Evolutionary conservation across 2,797 vertebrate genomes (phyloP), one percentile per base, ranked within the genome.

Genomic region (Microctenopoma stevenorrisi): DNA sequence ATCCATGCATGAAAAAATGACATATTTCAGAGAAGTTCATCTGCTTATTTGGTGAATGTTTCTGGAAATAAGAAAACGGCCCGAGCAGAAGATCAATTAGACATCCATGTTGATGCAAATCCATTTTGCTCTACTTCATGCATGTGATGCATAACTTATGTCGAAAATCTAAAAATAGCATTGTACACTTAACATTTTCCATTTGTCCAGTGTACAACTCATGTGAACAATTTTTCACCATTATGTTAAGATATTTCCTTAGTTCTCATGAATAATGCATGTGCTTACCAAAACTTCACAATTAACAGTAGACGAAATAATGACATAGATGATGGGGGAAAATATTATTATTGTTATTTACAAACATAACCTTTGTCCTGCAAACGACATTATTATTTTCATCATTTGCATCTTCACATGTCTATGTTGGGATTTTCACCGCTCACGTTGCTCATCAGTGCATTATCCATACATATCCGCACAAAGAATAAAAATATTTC

Each of bases 81-180:
- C 22, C 48, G 60, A 82, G 46, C 25, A 25, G 26, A 55, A 53
- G 48, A 42, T 73, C 79, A 80, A 78, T 83, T 60, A 81, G 47
- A 66, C 15, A 22, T n/a, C 47, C 37, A 35, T 38, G 37, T 55
- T 49, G 50, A 28, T 76, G 52, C 38, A 82, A 68, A 70, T 64
- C 42, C 52, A 78, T 82, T 75, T 66, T 25, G 26, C 59, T 67
- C 14, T 11, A 14, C 25, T 25, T 79, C 51, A 68, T 62, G 22
- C 15, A 52, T 46, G 15, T 73, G 55, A 63, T 64, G 48, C 60
- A 74, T 49, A 40, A 61, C 25, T 43, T 74, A 25, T 73, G 52
- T 15, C 57, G 50, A 73, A 76, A 54, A 74, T 57, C 12, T 30
- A 60, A 66, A 62, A 60, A 59, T 69, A 40, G 61, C 25, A 57